phyloP scores from a whole-genome alignment of 1,140 invertebrate species.

The Venturia canescens region DNA sequence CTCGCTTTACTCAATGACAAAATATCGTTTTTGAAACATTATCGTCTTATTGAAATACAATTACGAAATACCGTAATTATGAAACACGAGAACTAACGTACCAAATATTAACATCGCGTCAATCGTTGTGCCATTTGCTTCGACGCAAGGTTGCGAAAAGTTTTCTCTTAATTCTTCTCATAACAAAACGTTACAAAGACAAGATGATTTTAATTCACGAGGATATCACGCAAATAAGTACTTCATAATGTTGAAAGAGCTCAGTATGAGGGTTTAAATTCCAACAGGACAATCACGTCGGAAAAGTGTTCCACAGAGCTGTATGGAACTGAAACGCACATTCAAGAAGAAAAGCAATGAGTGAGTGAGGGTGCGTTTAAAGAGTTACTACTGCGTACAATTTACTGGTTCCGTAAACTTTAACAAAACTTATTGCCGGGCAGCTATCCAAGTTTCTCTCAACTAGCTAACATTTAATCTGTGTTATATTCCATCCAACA shows the following conservation, averaged over 20 bases:
- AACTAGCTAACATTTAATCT: conserved; percentile 35
- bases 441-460: conserved; percentile 23
- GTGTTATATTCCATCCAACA: conserved; percentile 15
- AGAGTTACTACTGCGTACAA: conserved; percentile 33
- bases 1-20: too few species aligned
- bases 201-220: conserved; percentile 24
- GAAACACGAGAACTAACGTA: too few species aligned
- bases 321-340: neutral
- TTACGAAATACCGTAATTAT: too few species aligned
- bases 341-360: neutral
- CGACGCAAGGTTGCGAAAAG: neutral
- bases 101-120: neutral
- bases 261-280: neutral
- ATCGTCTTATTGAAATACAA: too few species aligned
- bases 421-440: conserved; percentile 27
- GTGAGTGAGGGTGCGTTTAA: conserved; percentile 5
- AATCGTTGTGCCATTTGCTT: neutral
- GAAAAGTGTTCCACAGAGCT: neutral
- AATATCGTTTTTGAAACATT: too few species aligned
- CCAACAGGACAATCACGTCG: conserved; percentile 3
- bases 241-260: neutral
- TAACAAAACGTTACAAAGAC: conserved; percentile 23
- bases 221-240: neutral
- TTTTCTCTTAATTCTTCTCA: conserved; percentile 6
- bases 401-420: conserved; percentile 36